phyloP scores from a whole-genome alignment of 2,797 vertebrate genomes.

The Anguilla anguilla region DNA sequence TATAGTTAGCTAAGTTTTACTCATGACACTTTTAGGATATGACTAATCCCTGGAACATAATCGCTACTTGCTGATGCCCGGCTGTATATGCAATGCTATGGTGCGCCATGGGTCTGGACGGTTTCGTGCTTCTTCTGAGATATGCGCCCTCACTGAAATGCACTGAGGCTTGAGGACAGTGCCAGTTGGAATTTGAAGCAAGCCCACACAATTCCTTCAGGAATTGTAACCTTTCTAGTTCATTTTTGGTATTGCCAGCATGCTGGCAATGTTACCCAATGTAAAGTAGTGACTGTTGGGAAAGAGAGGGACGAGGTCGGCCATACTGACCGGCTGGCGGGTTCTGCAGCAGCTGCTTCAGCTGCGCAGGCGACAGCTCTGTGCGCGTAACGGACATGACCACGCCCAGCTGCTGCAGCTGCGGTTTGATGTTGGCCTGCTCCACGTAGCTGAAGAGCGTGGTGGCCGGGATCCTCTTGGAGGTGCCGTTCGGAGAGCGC shows the following conservation, averaged over 20 bases:
- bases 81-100: too few species aligned
- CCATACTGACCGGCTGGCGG: constrained; percentile 83
- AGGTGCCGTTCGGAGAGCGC: constrained; percentile 91
- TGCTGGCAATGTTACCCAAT: neutral
- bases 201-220: too few species aligned
- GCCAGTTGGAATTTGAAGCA: too few species aligned
- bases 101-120: too few species aligned
- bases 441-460: constrained; percentile 84
- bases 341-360: constrained; percentile 92
- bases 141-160: too few species aligned
- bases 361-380: constrained; percentile 87
- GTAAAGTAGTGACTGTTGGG: neutral
- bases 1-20: too few species aligned
- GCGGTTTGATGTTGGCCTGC: constrained; percentile 84
- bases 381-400: constrained; percentile 84
- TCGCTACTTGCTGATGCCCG: too few species aligned
- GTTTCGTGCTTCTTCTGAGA: too few species aligned
- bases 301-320: neutral
- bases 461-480: constrained; percentile 87
- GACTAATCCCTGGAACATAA: too few species aligned
- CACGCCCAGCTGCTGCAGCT: constrained; percentile 88
- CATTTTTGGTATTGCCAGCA: neutral
- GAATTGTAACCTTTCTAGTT: neutral
- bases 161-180: too few species aligned
- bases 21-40: too few species aligned